These are phyloP conservation scores for Corythornis madagascariensis DNA, from an alignment of 2,113 vertebrate species.

Conservation along the genomic window DNA sequence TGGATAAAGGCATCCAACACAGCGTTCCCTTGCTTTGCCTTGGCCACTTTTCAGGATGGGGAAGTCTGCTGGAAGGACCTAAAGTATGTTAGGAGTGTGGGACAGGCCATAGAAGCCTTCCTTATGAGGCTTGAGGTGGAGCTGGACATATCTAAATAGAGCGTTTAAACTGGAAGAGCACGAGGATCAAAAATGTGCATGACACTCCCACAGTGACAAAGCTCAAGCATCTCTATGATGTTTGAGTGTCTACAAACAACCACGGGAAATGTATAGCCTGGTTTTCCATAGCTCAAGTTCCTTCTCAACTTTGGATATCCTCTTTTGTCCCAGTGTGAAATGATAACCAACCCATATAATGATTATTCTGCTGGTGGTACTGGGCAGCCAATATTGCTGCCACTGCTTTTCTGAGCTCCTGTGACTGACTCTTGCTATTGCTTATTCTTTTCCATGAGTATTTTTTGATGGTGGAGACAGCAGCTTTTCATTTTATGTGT, in stretches of 20 bases:
- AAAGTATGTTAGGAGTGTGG: neutral
- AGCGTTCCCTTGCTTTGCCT: neutral
- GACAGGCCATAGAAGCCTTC: neutral
- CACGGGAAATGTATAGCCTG: neutral
- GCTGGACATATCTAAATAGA: neutral
- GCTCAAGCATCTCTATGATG: accelerated
- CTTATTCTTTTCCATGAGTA: neutral
- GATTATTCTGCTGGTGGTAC: neutral
- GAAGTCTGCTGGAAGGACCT: neutral
- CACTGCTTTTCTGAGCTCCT: neutral
- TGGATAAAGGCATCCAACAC: neutral
- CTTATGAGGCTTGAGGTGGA: neutral
- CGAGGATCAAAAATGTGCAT: neutral
- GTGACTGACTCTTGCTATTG: neutral
- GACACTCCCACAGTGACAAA: neutral
- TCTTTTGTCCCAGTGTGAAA: neutral
- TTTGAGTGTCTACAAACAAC: neutral
- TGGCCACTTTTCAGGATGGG: neutral
- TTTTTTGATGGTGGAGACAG: neutral
- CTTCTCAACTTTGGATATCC: neutral
- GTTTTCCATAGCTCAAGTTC: neutral
- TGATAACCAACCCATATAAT: neutral
- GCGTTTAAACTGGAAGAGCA: neutral
- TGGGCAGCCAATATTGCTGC: accelerated
- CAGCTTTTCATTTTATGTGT: neutral